Evolutionary conservation across 2,113 vertebrate species (phyloP).

Genomic region (Alethe castanea): DNA sequence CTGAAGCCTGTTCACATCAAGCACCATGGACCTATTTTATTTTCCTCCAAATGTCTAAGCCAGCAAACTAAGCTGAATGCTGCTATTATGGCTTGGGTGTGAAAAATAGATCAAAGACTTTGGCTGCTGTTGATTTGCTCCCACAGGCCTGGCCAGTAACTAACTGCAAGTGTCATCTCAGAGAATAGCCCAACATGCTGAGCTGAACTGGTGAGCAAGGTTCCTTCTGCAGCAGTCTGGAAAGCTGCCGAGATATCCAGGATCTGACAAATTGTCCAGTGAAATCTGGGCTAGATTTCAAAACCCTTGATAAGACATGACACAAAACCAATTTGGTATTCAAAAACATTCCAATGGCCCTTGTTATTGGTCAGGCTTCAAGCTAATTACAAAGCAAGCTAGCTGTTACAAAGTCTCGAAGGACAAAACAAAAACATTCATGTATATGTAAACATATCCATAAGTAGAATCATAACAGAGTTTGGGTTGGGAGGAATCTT

Average conservation of each 20-base stretch:
- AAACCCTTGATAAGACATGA: neutral
- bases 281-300: conserved; percentile 34
- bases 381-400: conserved; percentile 6
- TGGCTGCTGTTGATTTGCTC: neutral
- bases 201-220: neutral
- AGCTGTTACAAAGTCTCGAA: neutral
- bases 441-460: neutral
- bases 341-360: neutral
- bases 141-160: neutral
- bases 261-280: neutral
- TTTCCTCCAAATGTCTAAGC: neutral
- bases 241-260: neutral
- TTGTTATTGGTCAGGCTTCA: neutral
- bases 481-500: neutral
- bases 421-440: neutral
- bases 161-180: neutral
- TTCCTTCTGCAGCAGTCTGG: neutral
- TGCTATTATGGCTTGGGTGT: neutral
- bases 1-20: neutral
- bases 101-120: neutral
- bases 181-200: neutral
- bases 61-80: neutral
- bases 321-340: neutral
- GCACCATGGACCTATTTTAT: neutral
- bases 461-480: neutral